phyloP scores from a whole-genome alignment of 2,113 vertebrate genomes.

The Mirza zaza region DNA sequence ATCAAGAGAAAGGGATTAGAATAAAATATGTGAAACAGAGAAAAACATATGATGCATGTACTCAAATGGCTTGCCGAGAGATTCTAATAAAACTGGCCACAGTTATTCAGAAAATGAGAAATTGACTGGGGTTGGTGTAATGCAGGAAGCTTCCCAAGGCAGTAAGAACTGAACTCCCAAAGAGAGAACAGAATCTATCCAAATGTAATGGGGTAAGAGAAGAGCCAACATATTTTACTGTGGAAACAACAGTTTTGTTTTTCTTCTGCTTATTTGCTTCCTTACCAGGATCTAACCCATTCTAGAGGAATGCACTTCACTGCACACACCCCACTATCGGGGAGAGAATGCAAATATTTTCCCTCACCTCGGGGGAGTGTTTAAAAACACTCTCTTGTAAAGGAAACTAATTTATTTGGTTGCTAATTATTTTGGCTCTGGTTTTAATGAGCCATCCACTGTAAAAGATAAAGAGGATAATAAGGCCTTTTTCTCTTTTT shows the following conservation, averaged over 20 bases:
- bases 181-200: background rate
- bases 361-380: constrained; percentile 67
- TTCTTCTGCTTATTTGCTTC: background rate
- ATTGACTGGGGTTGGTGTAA: background rate
- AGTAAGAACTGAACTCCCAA: background rate
- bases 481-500: background rate
- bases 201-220: background rate
- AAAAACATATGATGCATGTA: background rate
- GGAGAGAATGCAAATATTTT: constrained; percentile 68
- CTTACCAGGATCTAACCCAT: background rate
- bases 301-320: background rate
- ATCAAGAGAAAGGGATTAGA: background rate
- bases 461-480: constrained; percentile 70
- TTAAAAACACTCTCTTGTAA: constrained; percentile 69
- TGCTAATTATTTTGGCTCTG: constrained; percentile 76
- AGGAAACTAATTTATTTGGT: constrained; percentile 74
- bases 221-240: background rate
- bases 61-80: background rate
- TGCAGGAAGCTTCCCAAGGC: background rate
- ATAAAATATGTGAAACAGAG: background rate
- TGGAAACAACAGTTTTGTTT: background rate
- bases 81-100: background rate
- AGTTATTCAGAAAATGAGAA: background rate
- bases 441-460: constrained; percentile 73
- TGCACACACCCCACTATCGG: constrained; percentile 31